Percentiles rank a stretch among this genome's conserved stretches.
Conservation (phyloP, 1,140 invertebrate genomes). For the Procambarus virginalis region DNA sequence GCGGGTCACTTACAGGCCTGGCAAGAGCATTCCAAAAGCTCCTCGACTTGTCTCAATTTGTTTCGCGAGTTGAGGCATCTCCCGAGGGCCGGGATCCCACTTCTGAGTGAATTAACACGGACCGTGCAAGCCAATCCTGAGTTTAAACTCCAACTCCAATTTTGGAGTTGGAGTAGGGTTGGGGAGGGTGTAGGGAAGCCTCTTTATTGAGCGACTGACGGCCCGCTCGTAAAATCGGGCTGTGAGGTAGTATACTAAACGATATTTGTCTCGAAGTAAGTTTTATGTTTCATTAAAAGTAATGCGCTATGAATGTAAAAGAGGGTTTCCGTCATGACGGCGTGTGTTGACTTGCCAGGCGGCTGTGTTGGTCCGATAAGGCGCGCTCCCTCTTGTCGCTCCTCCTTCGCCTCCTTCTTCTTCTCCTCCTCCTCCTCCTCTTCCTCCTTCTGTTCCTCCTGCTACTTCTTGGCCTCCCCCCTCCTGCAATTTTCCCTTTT, state of each 20-base stretch:
- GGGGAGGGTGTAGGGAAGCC: not conserved
- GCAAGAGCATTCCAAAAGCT: not conserved
- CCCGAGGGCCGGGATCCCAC: not conserved
- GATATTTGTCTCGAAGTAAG: slow-evolving; percentile 18
- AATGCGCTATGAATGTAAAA: slow-evolving; percentile 11
- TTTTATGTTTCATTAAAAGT: slow-evolving; percentile 19
- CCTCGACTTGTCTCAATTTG: not conserved
- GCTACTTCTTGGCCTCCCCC: not conserved
- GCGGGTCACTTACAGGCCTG: not conserved
- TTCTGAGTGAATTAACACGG: not conserved
- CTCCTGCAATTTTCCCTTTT: not conserved
- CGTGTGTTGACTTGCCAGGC: not conserved
- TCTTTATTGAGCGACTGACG: slow-evolving; percentile 9
- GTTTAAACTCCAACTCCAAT: no score
- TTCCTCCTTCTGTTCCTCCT: no score
- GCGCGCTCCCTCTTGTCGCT: not conserved
- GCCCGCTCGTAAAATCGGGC: slow-evolving; percentile 2
- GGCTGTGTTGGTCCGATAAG: slow-evolving; percentile 5
- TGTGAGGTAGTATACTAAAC: slow-evolving; percentile 5
- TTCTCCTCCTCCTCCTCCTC: not conserved
- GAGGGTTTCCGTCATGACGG: not conserved
- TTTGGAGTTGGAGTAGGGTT: no score
- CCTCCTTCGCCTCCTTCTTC: not conserved
- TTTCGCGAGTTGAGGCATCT: not conserved
- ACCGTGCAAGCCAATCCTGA: not conserved